phyloP scores from a whole-genome alignment of 2,888 invertebrate species.

The Melinaea menophilus region DNA sequence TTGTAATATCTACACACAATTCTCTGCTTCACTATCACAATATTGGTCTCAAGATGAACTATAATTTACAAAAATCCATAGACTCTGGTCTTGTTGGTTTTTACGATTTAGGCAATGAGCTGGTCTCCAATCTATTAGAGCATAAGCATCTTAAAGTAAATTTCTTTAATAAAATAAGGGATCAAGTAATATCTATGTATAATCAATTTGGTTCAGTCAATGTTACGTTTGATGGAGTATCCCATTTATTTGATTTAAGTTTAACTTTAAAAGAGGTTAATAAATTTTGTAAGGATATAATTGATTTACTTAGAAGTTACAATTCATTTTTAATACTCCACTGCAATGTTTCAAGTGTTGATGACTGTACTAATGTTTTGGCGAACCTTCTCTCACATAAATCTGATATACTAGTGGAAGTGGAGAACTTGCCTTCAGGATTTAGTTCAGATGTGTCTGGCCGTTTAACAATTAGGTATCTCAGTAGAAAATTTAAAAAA shows the following conservation, averaged over 20 bases:
- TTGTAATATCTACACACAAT: conserved; percentile 84
- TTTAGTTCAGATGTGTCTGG: conserved; percentile 86
- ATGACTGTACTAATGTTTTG: conserved; percentile 77
- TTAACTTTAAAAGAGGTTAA: conserved; percentile 73
- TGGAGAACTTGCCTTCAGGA: conserved; percentile 84
- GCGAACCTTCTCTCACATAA: conserved; percentile 80
- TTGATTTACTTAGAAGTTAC: conserved; percentile 51
- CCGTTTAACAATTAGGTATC: conserved; percentile 75
- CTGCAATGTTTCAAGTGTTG: conserved; percentile 77
- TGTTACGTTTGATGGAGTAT: conserved; percentile 84
- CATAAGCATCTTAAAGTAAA: conserved; percentile 51
- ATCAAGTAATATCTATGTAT: conserved; percentile 53
- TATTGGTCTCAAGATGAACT: conserved; percentile 85
- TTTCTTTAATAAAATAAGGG: conserved; percentile 60
- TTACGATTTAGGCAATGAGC: conserved; percentile 53
- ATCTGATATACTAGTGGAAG: conserved; percentile 79
- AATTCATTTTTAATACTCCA: conserved; percentile 72
- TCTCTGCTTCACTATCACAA: conserved; percentile 85
- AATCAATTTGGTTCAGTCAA: conserved; percentile 63
- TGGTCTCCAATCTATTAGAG: conserved; percentile 42
- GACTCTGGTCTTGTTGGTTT: conserved; percentile 54
- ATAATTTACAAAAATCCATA: conserved; percentile 78
- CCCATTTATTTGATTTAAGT: conserved; percentile 83
- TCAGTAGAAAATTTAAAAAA: conserved; percentile 53
- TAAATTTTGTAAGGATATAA: conserved; percentile 67